Conservation (phyloP, 1,140 invertebrate species). For the Tetramorium simillimum region DNA sequence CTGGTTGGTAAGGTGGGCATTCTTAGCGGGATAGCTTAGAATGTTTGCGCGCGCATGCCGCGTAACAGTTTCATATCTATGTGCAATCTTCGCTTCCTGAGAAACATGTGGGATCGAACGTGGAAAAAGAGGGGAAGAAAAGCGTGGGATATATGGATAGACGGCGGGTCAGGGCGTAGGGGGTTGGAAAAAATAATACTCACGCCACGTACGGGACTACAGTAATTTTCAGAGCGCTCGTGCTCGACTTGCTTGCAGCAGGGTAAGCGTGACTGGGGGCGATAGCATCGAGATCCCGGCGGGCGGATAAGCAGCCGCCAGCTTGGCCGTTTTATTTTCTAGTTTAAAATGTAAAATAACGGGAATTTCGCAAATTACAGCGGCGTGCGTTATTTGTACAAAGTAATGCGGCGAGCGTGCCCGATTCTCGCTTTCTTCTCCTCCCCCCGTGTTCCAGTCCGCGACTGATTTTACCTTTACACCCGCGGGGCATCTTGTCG, state of each 20-base stretch:
- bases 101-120: slow-evolving; percentile 62
- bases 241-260: slow-evolving; percentile 78
- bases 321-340: slow-evolving; percentile 80
- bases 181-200: slow-evolving; percentile 77
- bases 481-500: slow-evolving; percentile 20
- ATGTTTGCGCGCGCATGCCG: slow-evolving; percentile 48
- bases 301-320: slow-evolving; percentile 78
- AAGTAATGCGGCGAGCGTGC: slow-evolving; percentile 78
- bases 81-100: slow-evolving; percentile 46
- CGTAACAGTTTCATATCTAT: slow-evolving; percentile 43
- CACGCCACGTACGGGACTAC: slow-evolving; percentile 74
- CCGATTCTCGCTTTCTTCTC: slow-evolving; percentile 42
- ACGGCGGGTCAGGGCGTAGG: not conserved
- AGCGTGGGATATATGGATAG: slow-evolving; percentile 29
- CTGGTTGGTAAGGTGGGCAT: slow-evolving; percentile 77
- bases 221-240: slow-evolving; percentile 79
- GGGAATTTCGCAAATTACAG: slow-evolving; percentile 81
- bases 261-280: slow-evolving; percentile 82
- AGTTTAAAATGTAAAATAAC: slow-evolving; percentile 83
- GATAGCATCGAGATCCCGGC: slow-evolving; percentile 82
- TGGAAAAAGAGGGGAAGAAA: slow-evolving; percentile 38
- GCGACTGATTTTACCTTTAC: not conserved
- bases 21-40: slow-evolving; percentile 18
- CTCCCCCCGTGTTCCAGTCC: not conserved
- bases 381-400: slow-evolving; percentile 80